A percentile compares a stretch with the other conserved stretches of the same genome.
phyloP scores from a whole-genome alignment of 2,113 vertebrate genomes.

The Scophthalmus maximus region DNA sequence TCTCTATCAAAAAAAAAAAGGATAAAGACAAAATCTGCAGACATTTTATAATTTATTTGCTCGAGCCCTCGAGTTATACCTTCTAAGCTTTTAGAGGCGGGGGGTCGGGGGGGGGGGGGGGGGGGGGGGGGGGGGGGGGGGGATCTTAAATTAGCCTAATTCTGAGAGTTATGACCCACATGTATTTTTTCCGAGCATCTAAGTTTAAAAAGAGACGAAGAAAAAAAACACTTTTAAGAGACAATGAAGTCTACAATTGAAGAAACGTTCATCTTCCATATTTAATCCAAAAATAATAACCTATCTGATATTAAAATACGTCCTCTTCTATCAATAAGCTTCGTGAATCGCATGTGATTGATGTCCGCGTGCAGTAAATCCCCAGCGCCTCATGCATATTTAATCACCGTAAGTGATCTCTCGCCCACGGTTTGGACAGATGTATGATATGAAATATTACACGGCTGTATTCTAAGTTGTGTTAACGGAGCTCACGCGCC shows the following conservation, averaged over 20 bases:
- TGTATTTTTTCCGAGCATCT: conserved; percentile 31
- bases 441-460: conserved; percentile 48
- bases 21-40: conserved; percentile 39
- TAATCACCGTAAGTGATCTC: conserved; percentile 70
- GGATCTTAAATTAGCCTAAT: conserved; percentile 58
- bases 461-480: conserved; percentile 60
- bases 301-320: neutral
- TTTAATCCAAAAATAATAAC: too few relatives aligned
- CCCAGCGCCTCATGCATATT: conserved; percentile 68
- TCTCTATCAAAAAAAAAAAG: conserved; percentile 61
- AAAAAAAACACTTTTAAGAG: neutral
- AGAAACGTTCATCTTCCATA: too few relatives aligned
- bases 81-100: conserved; percentile 50
- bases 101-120: conserved; percentile 26
- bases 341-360: too few relatives aligned
- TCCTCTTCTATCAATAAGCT: too few relatives aligned
- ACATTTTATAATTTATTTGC: conserved; percentile 72
- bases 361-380: conserved; percentile 33
- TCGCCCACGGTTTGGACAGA: conserved; percentile 51
- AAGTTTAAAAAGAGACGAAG: conserved; percentile 17
- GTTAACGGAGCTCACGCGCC: too few relatives aligned
- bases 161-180: conserved; percentile 58
- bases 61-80: conserved; percentile 63
- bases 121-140: conserved; percentile 22
- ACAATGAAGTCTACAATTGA: too few relatives aligned